Evolutionary conservation across 1,140 invertebrate genomes (phyloP).

Genomic region (Drosophila ercepeae): DNA sequence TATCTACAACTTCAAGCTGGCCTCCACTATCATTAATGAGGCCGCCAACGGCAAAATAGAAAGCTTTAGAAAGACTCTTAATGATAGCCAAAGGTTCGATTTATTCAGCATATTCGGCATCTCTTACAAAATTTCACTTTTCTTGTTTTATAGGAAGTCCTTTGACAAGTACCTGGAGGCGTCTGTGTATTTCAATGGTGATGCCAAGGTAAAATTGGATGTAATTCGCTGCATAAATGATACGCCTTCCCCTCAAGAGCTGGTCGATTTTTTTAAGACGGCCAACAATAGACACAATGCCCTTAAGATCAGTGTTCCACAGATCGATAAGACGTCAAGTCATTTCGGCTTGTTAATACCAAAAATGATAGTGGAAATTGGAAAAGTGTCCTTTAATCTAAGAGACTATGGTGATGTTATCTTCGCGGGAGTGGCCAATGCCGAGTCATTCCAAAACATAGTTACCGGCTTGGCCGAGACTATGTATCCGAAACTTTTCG

Average conservation of each 20-base stretch:
- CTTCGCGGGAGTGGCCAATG: slow-evolving; percentile 37
- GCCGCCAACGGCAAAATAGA: slow-evolving; percentile 36
- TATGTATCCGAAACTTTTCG: slow-evolving; percentile 1
- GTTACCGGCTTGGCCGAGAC: slow-evolving; percentile 24
- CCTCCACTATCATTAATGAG: slow-evolving; percentile 65
- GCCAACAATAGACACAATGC: slow-evolving; percentile 26
- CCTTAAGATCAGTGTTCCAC: slow-evolving; percentile 53
- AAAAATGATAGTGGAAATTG: not conserved
- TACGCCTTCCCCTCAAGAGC: slow-evolving; percentile 63
- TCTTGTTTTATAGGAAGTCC: not conserved
- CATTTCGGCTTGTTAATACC: too few species aligned
- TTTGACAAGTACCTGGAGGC: slow-evolving; percentile 70
- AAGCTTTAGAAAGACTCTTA: slow-evolving; percentile 46
- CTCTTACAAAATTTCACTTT: too few species aligned
- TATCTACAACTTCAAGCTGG: slow-evolving; percentile 64
- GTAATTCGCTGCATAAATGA: slow-evolving; percentile 73
- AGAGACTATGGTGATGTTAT: slow-evolving; percentile 21
- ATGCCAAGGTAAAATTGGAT: slow-evolving; percentile 49
- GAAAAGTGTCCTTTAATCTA: slow-evolving; percentile 6
- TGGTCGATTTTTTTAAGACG: slow-evolving; percentile 71
- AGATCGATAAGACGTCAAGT: slow-evolving; percentile 13
- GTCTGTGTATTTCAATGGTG: slow-evolving; percentile 54
- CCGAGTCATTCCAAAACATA: slow-evolving; percentile 40
- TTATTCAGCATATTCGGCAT: too few species aligned
- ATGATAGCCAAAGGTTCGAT: slow-evolving; percentile 57